Evolutionary conservation across 2,113 vertebrate genomes (phyloP).

Genomic region (Odontesthes bonariensis): DNA sequence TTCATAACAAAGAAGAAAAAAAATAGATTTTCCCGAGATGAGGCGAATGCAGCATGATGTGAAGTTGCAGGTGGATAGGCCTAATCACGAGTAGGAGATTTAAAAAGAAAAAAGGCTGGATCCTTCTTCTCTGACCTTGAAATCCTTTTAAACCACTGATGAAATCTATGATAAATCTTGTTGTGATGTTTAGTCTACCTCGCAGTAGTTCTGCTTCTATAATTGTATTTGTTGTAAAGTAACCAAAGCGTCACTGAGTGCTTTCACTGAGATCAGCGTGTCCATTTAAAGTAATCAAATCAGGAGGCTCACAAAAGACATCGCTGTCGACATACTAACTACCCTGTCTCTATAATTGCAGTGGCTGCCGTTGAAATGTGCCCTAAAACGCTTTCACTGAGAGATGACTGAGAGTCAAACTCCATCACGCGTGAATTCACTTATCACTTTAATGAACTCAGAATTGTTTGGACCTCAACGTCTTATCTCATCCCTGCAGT

Average conservation of each 20-base stretch:
- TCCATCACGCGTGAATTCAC: neutral
- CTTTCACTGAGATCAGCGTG: neutral
- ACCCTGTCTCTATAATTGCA: constrained; percentile 13
- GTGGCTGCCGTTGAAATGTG: constrained; percentile 15
- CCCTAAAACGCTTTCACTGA: constrained; percentile 6
- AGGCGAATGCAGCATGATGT: too few species aligned
- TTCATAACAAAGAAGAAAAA: too few species aligned
- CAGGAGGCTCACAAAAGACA: neutral
- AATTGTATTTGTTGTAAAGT: too few species aligned
- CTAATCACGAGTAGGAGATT: too few species aligned
- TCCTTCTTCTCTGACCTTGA: too few species aligned
- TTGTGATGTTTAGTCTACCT: neutral
- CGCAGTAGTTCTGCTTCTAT: neutral
- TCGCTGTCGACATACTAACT: neutral
- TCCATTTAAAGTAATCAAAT: constrained; percentile 26
- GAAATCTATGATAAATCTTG: too few species aligned
- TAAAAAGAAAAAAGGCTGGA: too few species aligned
- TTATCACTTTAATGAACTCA: neutral
- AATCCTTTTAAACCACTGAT: too few species aligned
- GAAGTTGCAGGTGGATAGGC: too few species aligned
- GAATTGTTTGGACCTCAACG: neutral
- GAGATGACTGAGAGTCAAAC: neutral
- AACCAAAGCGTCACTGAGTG: too few species aligned
- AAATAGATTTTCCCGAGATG: too few species aligned
- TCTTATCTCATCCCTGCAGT: neutral